Evolutionary conservation across 2,797 vertebrate genomes (phyloP), one percentile per base, ranked within the genome.

Genomic region (Poecilia velifera): DNA sequence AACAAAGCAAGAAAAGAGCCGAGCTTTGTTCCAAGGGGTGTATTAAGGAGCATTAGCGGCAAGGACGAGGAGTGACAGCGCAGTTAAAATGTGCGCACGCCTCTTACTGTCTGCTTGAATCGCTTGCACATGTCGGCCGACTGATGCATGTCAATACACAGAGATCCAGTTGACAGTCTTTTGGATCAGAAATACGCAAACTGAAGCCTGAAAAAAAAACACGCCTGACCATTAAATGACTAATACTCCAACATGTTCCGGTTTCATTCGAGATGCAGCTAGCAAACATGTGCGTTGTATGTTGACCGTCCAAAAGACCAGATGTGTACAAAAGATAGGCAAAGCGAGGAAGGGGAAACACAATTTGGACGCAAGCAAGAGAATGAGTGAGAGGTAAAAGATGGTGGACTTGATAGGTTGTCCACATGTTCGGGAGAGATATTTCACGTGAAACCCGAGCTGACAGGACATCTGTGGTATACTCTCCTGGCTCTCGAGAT

Each of bases 391-490:
- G 76, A 79, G 76, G 78, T 76, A 78, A 75, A 84, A 84, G 87
- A 92, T 86, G 87, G 72, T 71, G 79, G 88, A 90, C 45, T 80
- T 91, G 91, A 95, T 95, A 92, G 91, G 88, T 91, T 85, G 84
- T 89, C 89, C 90, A 93, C 88, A 93, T 93, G 93, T 91, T 94
- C 53, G 53, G 81, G 81, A 53, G 78, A 89, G 90, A 89, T 90
- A 89, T 86, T 91, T 82, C 71, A 72, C 36, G 79, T 87, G 92
- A 89, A 94, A 94, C 88, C 74, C 6, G 85, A 95, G 88, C 70
- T 83, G 86, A 84, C 77, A 87, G 84, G 90, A 93, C 91, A 93
- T 91, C 90, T 93, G 92, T 76, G 88, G 92, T 89, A 87, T 72
- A 86, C 90, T 89, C 90, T 83, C 75, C 85, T 86, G 90, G 84